Conservation (phyloP, 2,113 vertebrate genomes). For the Peromyscus polionotus region DNA sequence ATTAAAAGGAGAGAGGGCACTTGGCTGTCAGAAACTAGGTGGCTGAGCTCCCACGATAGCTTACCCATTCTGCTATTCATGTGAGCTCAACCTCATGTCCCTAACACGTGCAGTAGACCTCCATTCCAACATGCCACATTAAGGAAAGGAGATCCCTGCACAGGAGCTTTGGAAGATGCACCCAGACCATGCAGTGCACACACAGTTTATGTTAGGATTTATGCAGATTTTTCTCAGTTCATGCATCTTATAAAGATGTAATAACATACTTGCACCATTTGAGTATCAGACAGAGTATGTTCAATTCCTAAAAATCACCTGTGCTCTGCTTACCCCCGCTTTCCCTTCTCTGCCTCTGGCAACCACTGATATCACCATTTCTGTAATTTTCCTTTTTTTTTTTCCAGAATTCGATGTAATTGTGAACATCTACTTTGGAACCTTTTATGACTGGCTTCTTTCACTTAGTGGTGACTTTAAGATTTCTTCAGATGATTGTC, state of each 20-base stretch:
- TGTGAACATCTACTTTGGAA: neutral
- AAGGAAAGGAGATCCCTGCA: neutral
- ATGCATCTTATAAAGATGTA: neutral
- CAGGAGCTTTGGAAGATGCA: neutral
- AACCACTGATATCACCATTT: neutral
- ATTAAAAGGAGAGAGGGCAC: neutral
- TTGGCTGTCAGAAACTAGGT: neutral
- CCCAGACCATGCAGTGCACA: neutral
- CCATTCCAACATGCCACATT: too few relatives aligned
- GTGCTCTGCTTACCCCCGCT: neutral
- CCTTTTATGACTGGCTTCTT: conserved; percentile 6
- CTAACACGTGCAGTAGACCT: too few relatives aligned
- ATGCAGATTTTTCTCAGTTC: neutral
- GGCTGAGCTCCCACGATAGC: too few relatives aligned
- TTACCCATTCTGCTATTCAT: neutral
- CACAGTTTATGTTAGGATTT: neutral
- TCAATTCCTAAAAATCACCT: neutral
- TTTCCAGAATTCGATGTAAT: neutral
- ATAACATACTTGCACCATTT: neutral
- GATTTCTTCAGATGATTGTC: neutral
- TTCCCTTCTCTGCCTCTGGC: neutral
- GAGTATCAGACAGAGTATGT: neutral
- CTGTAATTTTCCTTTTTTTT: neutral
- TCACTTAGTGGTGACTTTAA: neutral
- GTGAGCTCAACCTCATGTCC: neutral